These are phyloP conservation scores for Sakesphorus luctuosus DNA, from an alignment of 2,113 vertebrate genomes.

Conservation along the genomic window DNA sequence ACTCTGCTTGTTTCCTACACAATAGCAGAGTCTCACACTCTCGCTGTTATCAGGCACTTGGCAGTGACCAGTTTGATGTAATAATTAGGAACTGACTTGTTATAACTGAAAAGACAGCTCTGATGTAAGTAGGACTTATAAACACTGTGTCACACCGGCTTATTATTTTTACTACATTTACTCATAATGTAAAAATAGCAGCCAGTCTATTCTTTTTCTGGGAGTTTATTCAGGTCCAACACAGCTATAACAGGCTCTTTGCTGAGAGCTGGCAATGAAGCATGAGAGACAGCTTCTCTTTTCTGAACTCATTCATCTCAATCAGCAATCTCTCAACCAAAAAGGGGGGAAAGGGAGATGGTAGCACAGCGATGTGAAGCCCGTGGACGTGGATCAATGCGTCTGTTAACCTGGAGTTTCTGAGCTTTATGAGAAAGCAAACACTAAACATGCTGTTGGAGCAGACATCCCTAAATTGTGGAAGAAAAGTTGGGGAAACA, in stretches of 20 bases:
- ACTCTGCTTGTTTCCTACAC: not conserved
- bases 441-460: not conserved
- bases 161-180: slow-evolving; percentile 81
- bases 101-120: slow-evolving; percentile 53
- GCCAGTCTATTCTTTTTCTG: slow-evolving; percentile 60
- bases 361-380: not conserved
- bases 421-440: not conserved
- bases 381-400: not conserved
- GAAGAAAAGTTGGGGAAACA: slow-evolving; percentile 9
- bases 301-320: slow-evolving; percentile 65
- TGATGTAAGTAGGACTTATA: slow-evolving; percentile 62
- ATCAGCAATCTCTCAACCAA: slow-evolving; percentile 49
- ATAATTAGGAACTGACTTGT: slow-evolving; percentile 73
- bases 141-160: slow-evolving; percentile 66
- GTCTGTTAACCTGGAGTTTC: not conserved
- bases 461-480: not conserved
- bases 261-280: slow-evolving; percentile 37
- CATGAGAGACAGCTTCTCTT: slow-evolving; percentile 34
- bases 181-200: slow-evolving; percentile 78
- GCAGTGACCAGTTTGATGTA: slow-evolving; percentile 58
- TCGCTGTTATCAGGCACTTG: slow-evolving; percentile 56
- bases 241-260: slow-evolving; percentile 39
- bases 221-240: slow-evolving; percentile 71
- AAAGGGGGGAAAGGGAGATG: slow-evolving; percentile 24
- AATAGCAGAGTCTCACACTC: not conserved